Evolutionary conservation across 1,140 invertebrate species (phyloP).

Genomic region (Drosophila fuyamai): DNA sequence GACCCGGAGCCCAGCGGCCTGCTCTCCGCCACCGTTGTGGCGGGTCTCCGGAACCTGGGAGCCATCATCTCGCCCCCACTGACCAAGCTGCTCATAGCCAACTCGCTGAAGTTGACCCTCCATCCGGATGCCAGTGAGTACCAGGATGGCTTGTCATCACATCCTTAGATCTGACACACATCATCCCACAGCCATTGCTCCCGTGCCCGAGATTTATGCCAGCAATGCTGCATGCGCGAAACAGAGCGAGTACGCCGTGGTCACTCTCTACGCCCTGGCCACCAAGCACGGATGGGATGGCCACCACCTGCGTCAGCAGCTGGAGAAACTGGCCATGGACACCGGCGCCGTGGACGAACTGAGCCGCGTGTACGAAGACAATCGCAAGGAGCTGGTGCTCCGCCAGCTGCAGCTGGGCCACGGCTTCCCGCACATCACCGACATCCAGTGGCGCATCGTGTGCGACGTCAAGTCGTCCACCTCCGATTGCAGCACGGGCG

Average conservation of each 20-base stretch:
- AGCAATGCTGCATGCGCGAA: slow-evolving; percentile 71
- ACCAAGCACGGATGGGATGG: slow-evolving; percentile 70
- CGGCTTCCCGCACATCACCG: slow-evolving; percentile 76
- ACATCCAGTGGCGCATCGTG: slow-evolving; percentile 80
- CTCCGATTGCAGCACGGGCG: slow-evolving; percentile 65
- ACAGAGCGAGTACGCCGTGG: slow-evolving; percentile 81
- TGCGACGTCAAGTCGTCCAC: slow-evolving; percentile 80
- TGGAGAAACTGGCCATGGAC: slow-evolving; percentile 55
- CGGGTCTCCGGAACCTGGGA: slow-evolving; percentile 72
- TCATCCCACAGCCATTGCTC: slow-evolving; percentile 65
- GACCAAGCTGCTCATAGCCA: slow-evolving; percentile 71
- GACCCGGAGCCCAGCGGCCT: slow-evolving; percentile 20
- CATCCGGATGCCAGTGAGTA: slow-evolving; percentile 79
- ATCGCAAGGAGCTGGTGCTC: slow-evolving; percentile 64
- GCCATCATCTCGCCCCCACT: slow-evolving; percentile 52
- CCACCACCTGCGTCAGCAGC: slow-evolving; percentile 47
- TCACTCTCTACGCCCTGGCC: slow-evolving; percentile 69
- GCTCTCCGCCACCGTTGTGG: slow-evolving; percentile 70
- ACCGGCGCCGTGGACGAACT: slow-evolving; percentile 63
- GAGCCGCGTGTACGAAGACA: slow-evolving; percentile 69
- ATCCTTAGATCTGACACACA: background rate
- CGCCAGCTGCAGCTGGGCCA: slow-evolving; percentile 73
- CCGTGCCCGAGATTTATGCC: slow-evolving; percentile 81
- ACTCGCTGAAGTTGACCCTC: slow-evolving; percentile 74
- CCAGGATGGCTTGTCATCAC: no score